Base-by-base conservation (phyloP, 2,888 invertebrate species). In the Pseudococcus jackbeardsleyi region DNA sequence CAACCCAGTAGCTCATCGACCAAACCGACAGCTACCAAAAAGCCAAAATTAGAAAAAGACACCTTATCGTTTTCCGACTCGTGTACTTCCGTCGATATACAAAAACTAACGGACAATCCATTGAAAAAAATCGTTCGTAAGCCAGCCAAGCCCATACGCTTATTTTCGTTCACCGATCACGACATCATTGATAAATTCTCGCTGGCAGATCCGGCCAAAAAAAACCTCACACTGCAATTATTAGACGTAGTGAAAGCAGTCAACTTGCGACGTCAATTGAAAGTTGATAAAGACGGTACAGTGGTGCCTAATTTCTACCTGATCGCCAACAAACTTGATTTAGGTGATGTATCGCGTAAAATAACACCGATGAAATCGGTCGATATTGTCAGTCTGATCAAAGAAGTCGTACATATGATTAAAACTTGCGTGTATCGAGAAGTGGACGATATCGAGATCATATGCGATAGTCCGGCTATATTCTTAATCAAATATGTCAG, bases 381-480 rank as follows among this genome's bases (percentile, higher is more conserved):
- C 0, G 54, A 48, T 19, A 87, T 87, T 12, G 87, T 87, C 11
- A 87, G 77, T 54, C 82, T 87, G 54, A 54, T 87, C 9, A 87
- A 87, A 82, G 87, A 87, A 22, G 54, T 87, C 33, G 22, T 87
- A 48, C 82, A 87, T 15, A 87, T 87, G 87, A 87, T 87, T 33
- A 87, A 87, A 50, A 79, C 77, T 0, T 77, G 87, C 39, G 77
- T 87, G 33, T 87, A 87, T 22, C 48, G 87, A 77, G 46, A 87
- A 79, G 87, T 87, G 11, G 87, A 87, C n/a, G 77, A 72, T 50
- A 54, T 87, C 15, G 87, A 87, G 8, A 87, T 87, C 33, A 87
- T 87, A n/a, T 87, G 87, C 54, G 87, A 87, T n/a, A 87, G 87
- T 87, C 87, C 87, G n/a, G 87, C 87, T 15, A 87, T 87, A 50